Evolutionary conservation across 2,888 invertebrate species (phyloP).

Genomic region (Hymenopus coronatus): DNA sequence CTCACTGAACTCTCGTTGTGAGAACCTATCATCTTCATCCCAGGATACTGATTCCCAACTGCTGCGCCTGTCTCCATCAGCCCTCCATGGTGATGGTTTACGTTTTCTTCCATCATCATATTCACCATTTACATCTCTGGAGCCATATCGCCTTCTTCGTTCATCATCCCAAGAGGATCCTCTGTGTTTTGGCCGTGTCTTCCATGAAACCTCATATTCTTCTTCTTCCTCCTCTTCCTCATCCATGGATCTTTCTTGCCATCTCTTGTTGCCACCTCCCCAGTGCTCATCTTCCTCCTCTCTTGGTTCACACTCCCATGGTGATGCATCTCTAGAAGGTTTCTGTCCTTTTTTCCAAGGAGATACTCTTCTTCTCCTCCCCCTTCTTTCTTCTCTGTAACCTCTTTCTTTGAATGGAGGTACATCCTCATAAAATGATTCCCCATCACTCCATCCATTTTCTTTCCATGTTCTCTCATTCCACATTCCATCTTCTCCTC

Average conservation of each 20-base stretch:
- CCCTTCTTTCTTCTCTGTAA: slow-evolving; percentile 36
- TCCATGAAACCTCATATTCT: slow-evolving; percentile 48
- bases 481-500: slow-evolving; percentile 38
- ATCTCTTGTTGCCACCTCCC: slow-evolving; percentile 38
- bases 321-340: slow-evolving; percentile 70
- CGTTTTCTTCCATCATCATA: slow-evolving; percentile 31
- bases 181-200: slow-evolving; percentile 53
- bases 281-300: slow-evolving; percentile 40
- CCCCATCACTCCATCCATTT: slow-evolving; percentile 43
- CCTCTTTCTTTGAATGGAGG: slow-evolving; percentile 29
- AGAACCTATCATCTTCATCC: slow-evolving; percentile 56
- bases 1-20: slow-evolving; percentile 26
- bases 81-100: slow-evolving; percentile 38
- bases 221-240: slow-evolving; percentile 43
- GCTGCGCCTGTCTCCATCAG: slow-evolving; percentile 46
- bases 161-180: slow-evolving; percentile 54
- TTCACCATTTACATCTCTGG: slow-evolving; percentile 31
- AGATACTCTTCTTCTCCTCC: slow-evolving; percentile 42
- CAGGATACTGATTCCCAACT: slow-evolving; percentile 54
- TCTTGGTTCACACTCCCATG: slow-evolving; percentile 71
- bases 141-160: slow-evolving; percentile 36
- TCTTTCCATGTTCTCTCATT: slow-evolving; percentile 39
- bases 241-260: slow-evolving; percentile 40
- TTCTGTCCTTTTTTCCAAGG: slow-evolving; percentile 51
- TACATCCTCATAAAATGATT: slow-evolving; percentile 40